Base-by-base conservation (phyloP, 2,888 invertebrate genomes). In the Sarcophaga caerulescens region DNA sequence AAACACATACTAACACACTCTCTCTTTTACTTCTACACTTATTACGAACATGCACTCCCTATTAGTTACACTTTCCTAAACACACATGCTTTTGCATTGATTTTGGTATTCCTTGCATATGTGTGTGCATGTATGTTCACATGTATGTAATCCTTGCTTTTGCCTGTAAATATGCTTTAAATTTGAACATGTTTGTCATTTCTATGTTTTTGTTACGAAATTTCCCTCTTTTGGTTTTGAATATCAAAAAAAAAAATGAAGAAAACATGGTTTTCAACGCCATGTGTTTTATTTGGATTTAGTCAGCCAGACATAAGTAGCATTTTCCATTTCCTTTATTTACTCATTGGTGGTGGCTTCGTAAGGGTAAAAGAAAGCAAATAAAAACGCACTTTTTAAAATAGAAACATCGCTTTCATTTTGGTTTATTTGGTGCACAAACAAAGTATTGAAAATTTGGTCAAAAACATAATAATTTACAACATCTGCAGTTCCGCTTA, bases 401-500 rank as follows among this genome's bases (percentile, higher is more conserved):
- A 17, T 5, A 35, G 11, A 44, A 23, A 78, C 12, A 78, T n/a
- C 1, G 44, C 52, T 23, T 79, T 57, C 17, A 21, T 70, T 23
- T 70, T 57, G 5, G 35, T 57, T 25, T 5, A 19, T 68, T 65
- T 23, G 5, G 35, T 12, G 8, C 4, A 25, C 19, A 66, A 73
- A 45, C 8, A 4, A 52, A 52, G 10, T 77, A 77, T 82, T 77
- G 63, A 65, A 62, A 77, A 60, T 60, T 71, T 60, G 45, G 35
- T 47, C 52, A 66, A 35, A 35, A 35, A 21, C 47, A 47, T 19
- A 35, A 76, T 68, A 85, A 79, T 73, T 79, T 71, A 79, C 76
- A 79, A 66, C 75, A 82, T 75, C 78, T 85, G 85, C 81, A 82
- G 65, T 85, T 85, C 74, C 75, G 63, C 73, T 79, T 47, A 44